Evolutionary conservation across 2,888 invertebrate species (phyloP).

Genomic region (Latrodectus hesperus): DNA sequence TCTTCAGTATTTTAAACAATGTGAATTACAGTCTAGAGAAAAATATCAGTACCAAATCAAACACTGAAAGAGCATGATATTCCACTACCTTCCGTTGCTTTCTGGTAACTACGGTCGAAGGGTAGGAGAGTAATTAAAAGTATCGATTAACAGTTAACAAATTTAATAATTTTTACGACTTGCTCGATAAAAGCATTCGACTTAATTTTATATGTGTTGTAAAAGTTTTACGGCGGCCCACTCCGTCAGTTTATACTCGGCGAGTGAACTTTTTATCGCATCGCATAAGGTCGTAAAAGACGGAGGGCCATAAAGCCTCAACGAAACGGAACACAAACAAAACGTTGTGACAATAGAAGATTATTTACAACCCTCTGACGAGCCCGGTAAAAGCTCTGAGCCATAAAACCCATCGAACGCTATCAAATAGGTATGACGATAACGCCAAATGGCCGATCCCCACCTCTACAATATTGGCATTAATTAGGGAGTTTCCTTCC

Average conservation of each 20-base stretch:
- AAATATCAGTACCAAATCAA: no score
- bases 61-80: no score
- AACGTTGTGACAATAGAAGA: conserved; percentile 66
- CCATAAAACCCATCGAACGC: conserved; percentile 67
- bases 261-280: conserved; percentile 63
- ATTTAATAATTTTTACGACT: conserved; percentile 66
- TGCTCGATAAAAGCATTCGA: conserved; percentile 57
- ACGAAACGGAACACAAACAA: conserved; percentile 64
- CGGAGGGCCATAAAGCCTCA: conserved; percentile 63
- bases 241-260: conserved; percentile 51
- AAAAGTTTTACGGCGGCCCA: conserved; percentile 65
- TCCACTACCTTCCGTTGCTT: not conserved
- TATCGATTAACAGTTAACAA: conserved; percentile 66
- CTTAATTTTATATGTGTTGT: conserved; percentile 64
- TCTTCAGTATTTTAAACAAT: no score
- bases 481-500: conserved; percentile 47
- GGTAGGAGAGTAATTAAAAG: conserved; percentile 35
- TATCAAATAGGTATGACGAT: conserved; percentile 60
- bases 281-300: conserved; percentile 66
- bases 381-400: conserved; percentile 54
- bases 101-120: not conserved
- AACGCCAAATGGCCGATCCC: conserved; percentile 54
- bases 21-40: no score
- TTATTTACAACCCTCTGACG: conserved; percentile 66
- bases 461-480: conserved; percentile 53